phyloP scores from a whole-genome alignment of 2,888 invertebrate genomes.

The Thumatha senex region DNA sequence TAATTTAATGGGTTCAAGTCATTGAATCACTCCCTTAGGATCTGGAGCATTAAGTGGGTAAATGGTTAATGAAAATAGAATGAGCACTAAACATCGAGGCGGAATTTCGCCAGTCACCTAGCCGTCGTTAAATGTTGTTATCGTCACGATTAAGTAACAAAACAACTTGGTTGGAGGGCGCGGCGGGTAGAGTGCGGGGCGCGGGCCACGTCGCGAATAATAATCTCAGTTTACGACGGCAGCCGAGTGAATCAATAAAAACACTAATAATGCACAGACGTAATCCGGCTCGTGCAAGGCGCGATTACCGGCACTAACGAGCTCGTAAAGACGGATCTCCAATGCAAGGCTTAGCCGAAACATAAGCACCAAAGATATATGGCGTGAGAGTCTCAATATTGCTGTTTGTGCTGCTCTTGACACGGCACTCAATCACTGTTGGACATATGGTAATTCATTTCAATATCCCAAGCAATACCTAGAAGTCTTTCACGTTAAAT shows the following conservation, averaged over 20 bases:
- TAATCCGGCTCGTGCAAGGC: constrained; percentile 79
- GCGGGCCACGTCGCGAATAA: constrained; percentile 74
- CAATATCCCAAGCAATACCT: no score
- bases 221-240: constrained; percentile 83
- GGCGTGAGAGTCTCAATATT: constrained; percentile 3
- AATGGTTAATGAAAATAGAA: constrained; percentile 84
- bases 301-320: constrained; percentile 82
- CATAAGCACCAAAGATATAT: constrained; percentile 53
- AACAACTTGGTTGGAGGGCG: constrained; percentile 72
- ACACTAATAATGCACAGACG: constrained; percentile 83
- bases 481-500: no score
- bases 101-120: constrained; percentile 83
- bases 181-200: constrained; percentile 46
- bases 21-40: constrained; percentile 79
- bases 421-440: not conserved
- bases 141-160: constrained; percentile 83
- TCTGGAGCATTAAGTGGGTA: constrained; percentile 82
- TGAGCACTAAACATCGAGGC: constrained; percentile 83
- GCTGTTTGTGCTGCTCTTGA: constrained; percentile 1
- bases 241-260: constrained; percentile 84
- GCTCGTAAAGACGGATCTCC: constrained; percentile 81
- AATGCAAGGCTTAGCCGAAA: constrained; percentile 75
- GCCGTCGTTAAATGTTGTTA: constrained; percentile 83
- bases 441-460: no score
- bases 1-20: constrained; percentile 77